These are phyloP conservation scores for Caenorhabditis panamensis DNA, from an alignment of 2,888 invertebrate species.

Conservation along the genomic window DNA sequence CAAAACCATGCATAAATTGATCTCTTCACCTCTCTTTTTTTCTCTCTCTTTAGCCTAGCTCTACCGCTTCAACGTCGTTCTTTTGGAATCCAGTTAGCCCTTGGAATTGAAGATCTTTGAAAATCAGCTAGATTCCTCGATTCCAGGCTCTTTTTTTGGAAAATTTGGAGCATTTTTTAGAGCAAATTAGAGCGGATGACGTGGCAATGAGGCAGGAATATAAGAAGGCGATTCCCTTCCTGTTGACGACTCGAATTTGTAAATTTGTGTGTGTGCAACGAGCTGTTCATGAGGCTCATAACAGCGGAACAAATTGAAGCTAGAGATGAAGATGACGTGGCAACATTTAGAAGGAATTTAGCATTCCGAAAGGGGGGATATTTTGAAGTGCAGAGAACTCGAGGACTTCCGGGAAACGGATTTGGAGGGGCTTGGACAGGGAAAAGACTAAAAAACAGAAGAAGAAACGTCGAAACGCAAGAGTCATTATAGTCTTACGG, in stretches of 20 bases:
- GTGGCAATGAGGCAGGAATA: not conserved
- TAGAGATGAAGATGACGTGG: not conserved
- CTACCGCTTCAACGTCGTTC: too few species aligned
- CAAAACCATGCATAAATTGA: constrained; percentile 46
- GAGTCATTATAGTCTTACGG: constrained; percentile 18
- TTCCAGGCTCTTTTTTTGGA: too few species aligned
- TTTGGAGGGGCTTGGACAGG: too few species aligned
- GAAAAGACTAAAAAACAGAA: not conserved
- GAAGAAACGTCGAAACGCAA: too few species aligned
- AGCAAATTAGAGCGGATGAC: not conserved
- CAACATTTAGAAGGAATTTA: too few species aligned
- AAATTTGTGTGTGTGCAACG: not conserved
- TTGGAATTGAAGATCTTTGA: too few species aligned
- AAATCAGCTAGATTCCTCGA: too few species aligned
- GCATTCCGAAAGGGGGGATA: too few species aligned
- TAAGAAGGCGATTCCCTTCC: not conserved
- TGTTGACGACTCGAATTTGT: not conserved
- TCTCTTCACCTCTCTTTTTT: constrained; percentile 4
- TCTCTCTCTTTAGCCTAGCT: not conserved
- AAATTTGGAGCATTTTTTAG: too few species aligned
- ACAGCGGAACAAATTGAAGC: constrained; percentile 1
- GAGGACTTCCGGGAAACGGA: too few species aligned
- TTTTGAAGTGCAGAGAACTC: not conserved
- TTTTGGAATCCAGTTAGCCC: too few species aligned
- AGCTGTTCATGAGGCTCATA: not conserved